Base-by-base conservation (phyloP, 2,113 vertebrate genomes). In the Amblyopsis rosae region DNA sequence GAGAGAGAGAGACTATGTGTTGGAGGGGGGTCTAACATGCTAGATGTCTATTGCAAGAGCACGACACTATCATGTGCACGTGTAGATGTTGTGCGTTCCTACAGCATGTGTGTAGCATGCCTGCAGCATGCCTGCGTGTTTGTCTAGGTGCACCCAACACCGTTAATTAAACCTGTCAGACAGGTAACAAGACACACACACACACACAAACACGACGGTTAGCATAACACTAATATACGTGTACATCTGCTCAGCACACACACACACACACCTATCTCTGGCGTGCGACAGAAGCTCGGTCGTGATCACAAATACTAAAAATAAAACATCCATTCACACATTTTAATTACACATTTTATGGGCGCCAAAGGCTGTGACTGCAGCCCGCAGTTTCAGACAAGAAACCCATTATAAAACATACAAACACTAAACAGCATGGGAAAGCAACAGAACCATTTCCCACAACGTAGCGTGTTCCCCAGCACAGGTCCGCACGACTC, bases 151-250 rank as follows among this genome's bases (percentile, higher is more conserved):
- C 17, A 26, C 0, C 12, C 16, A 41, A 11, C 66, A 26, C 13
- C 0, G 12, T 58, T 70, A 73, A 80, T 65, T 66, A 71, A 86
- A 82, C 86, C 81, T 54, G 79, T 68, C 69, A 0, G 61, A 80
- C 88, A 55, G 67, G 83, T 87, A 80, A 57, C 13, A 9, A 58
- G 67, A 72, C 67, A 73, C 56, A 60, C 67, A 60, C 74, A 60
- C 49, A 32, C 11, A 57, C 49, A 62, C 55, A 48, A n/a, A 15
- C 15, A 49, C 56, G 47, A 16, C 13, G 11, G 16, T 17, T 17
- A 55, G 6, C 54, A 5, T 0, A 55, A n/a, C 3, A 26, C 26
- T 26, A 26, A 26, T 26, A 26, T 26, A 26, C 26, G 26, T 26
- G 54, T 55, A 17, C 54, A 55, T 8, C 54, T 55, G n/a, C n/a